Evolutionary conservation across 2,113 vertebrate genomes (phyloP), one percentile per base, ranked within the genome.

Genomic region (Siniperca knerii): DNA sequence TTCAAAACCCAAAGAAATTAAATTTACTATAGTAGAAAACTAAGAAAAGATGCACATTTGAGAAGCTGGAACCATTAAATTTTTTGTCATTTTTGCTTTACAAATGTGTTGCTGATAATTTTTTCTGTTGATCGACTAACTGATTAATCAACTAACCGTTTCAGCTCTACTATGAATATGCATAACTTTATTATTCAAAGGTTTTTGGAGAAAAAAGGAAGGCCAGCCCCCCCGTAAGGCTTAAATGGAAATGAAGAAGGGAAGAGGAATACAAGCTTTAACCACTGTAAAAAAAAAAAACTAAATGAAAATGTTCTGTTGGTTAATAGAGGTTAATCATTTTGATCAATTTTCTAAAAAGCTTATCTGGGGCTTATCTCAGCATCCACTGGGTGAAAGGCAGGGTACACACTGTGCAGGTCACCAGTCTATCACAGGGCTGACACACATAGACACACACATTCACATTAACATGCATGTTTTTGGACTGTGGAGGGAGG

Each of bases 281-380:
- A 25, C 25, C 0, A 68, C 15, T 33, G 46, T 35, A 9, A 18
- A 61, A 61, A 29, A 29, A 58, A 4, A 15, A 9, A 2, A n/a
- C 1, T 29, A 44, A 13, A 4, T 13, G 12, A 25, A 18, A 46
- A 29, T 25, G 29, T 2, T n/a, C 20, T 20, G 4, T 48, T 50
- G 25, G n/a, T 33, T 50, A 50, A 69, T 20, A 20, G n/a, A 8
- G 29, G 6, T 18, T 50, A 25, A 71, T 71, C 4, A 75, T 37
- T 75, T 35, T 13, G 42, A 71, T 79, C 21, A 13, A 54, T 54
- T 62, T 52, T 64, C 23, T 46, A 50, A 79, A 70, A 80, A 80
- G 58, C 44, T 64, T 29, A 71, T 64, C 16, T 42, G 33, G 33
- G 8, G 55, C 21, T 80, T 72, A 80, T 64, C 67, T 54, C 46